These are phyloP conservation scores for Acipenser oxyrinchus DNA, from an alignment of 2,797 vertebrate genomes.

Conservation along the genomic window DNA sequence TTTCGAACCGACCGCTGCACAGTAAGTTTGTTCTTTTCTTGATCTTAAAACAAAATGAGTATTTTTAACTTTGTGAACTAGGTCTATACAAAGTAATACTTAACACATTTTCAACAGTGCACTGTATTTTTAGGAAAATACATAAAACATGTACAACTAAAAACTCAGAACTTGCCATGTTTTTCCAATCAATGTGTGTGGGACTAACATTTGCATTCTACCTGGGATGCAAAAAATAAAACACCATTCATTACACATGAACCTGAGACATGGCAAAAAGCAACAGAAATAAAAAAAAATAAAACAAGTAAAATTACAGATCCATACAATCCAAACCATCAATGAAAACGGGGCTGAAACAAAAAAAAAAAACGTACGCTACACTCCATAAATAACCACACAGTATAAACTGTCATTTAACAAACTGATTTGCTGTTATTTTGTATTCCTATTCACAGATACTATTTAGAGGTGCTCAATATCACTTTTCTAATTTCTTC, in stretches of 20 bases:
- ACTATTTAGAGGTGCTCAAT: conserved; percentile 32
- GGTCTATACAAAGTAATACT: conserved; percentile 96
- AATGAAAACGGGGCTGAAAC: conserved; percentile 28
- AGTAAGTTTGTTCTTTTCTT: conserved; percentile 79
- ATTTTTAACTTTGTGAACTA: conserved; percentile 60
- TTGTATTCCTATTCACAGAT: conserved; percentile 11
- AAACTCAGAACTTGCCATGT: conserved; percentile 71
- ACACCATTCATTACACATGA: conserved; percentile 84
- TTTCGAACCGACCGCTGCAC: conserved; percentile 53
- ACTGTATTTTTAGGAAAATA: conserved; percentile 87
- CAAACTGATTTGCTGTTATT: no score
- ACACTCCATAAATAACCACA: no score
- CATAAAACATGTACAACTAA: conserved; percentile 92
- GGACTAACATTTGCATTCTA: conserved; percentile 83
- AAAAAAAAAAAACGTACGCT: conserved; percentile 36
- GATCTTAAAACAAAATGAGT: conserved; percentile 75
- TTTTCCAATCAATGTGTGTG: conserved; percentile 9
- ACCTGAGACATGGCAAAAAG: conserved; percentile 89
- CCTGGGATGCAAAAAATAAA: conserved; percentile 89
- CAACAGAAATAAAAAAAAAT: conserved; percentile 41
- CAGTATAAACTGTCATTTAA: no score
- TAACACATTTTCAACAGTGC: conserved; percentile 95
- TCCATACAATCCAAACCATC: conserved; percentile 49
- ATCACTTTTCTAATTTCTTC: background rate
- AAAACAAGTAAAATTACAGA: no score